Base-by-base conservation (phyloP, 2,888 invertebrate genomes). In the Ophion ellenae region DNA sequence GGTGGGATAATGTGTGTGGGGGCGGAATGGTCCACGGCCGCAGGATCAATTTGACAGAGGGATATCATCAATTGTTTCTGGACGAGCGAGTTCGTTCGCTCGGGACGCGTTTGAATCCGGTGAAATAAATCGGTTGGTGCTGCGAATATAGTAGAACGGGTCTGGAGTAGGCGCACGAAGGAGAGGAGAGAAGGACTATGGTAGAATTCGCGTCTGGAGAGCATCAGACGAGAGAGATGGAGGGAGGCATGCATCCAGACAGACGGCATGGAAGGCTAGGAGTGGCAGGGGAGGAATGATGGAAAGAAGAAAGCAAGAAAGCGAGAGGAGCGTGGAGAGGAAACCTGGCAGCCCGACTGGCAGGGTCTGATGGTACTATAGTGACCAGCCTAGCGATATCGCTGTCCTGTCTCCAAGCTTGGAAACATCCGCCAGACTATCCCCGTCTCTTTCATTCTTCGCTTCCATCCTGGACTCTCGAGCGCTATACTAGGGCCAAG, bases 51-150 rank as follows among this genome's bases (percentile, higher is more conserved):
- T 86, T 84, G 77, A 82, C 82, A 80, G 47, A 47, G 59, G 59
- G 82, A 83, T 82, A 86, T 83, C 79, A 86, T 77, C 84, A 84
- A 85, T 86, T 85, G 82, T 85, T 85, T 86, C 83, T 77, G 83
- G 82, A 83, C 83, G 83, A 84, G 84, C 70, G 79, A 79, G 63
- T 45, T 79, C 53, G 74, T 40, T 84, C 64, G 61, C 36, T 78
- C 76, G 71, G 70, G 81, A 71, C 79, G 82, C 80, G 82, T 85
- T 84, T 77, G 86, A 85, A 82, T 86, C 83, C 80, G 47, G 63
- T 73, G 76, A 83, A 85, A 86, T 86, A 86, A 86, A 86, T 86
- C 83, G 83, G 69, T 80, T 36, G 74, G 20, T 69, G 80, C 78
- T 24, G 73, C 74, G 59, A 64, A 76, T 75, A 80, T 59, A 84